Percentiles rank a stretch among this genome's conserved stretches.
phyloP scores from a whole-genome alignment of 2,797 vertebrate genomes.

The Siniperca undulata region DNA sequence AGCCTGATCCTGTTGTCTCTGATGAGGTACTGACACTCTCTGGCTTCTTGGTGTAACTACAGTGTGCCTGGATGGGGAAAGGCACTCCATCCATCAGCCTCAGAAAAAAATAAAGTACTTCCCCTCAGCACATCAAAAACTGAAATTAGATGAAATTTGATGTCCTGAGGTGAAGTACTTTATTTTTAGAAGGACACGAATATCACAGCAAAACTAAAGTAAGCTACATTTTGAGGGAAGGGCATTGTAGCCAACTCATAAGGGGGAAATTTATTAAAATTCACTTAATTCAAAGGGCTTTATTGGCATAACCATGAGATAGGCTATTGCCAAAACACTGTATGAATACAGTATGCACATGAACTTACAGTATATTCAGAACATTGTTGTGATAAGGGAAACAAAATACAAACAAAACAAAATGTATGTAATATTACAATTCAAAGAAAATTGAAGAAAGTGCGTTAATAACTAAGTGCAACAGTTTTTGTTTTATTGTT shows the following conservation, averaged over 20 bases:
- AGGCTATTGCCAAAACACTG: neutral
- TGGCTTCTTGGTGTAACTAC: slow-evolving; percentile 61
- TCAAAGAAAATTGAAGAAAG: neutral
- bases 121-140: slow-evolving; percentile 32
- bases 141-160: slow-evolving; percentile 35
- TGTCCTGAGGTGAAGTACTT: too few relatives aligned
- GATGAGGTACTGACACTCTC: slow-evolving; percentile 63
- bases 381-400: neutral
- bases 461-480: neutral
- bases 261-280: neutral
- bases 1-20: slow-evolving; percentile 9
- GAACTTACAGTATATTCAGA: neutral
- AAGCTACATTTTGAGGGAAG: neutral
- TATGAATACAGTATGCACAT: neutral
- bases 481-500: neutral
- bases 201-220: neutral
- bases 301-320: neutral
- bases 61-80: neutral
- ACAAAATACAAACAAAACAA: neutral
- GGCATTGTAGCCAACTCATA: neutral
- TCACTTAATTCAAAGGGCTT: neutral
- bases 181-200: neutral
- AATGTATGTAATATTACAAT: neutral
- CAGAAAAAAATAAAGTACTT: slow-evolving; percentile 2
- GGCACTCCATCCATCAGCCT: slow-evolving; percentile 11